Conservation (phyloP, 2,113 vertebrate species). For the Puffinus mauretanicus region DNA sequence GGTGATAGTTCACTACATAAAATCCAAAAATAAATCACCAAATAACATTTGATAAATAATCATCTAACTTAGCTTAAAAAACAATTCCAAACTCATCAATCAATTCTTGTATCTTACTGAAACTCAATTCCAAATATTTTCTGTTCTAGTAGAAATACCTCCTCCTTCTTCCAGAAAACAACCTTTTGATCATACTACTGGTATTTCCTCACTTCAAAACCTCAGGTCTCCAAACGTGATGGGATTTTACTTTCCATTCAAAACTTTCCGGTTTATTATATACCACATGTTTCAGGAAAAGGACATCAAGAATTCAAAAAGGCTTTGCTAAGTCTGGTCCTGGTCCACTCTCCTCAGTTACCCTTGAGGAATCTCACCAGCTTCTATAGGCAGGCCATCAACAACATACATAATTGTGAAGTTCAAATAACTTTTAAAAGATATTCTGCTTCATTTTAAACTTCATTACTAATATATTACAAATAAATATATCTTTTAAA, state of each 20-base stretch:
- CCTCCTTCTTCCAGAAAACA: not conserved
- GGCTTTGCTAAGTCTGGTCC: not conserved
- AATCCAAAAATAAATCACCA: not conserved
- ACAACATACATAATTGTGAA: not conserved
- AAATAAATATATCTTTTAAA: not conserved
- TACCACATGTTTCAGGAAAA: not conserved
- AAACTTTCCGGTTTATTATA: not conserved
- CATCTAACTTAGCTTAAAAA: not conserved
- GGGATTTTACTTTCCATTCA: not conserved
- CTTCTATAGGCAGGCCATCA: not conserved
- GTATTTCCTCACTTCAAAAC: not conserved
- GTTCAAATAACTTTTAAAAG: not conserved
- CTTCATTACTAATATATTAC: not conserved
- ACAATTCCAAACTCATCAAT: not conserved
- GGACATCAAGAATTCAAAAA: not conserved
- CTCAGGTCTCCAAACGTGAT: not conserved
- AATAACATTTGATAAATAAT: not conserved
- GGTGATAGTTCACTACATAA: not conserved
- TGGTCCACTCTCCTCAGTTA: not conserved
- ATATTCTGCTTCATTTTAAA: not conserved
- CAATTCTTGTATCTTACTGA: not conserved
- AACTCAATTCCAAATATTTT: not conserved
- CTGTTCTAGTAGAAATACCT: not conserved
- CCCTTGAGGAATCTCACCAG: not conserved
- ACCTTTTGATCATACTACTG: not conserved